Percentiles rank a stretch among this genome's conserved stretches.
Conservation (phyloP, 1,140 invertebrate species). For the Dolichoris vasculosae region DNA sequence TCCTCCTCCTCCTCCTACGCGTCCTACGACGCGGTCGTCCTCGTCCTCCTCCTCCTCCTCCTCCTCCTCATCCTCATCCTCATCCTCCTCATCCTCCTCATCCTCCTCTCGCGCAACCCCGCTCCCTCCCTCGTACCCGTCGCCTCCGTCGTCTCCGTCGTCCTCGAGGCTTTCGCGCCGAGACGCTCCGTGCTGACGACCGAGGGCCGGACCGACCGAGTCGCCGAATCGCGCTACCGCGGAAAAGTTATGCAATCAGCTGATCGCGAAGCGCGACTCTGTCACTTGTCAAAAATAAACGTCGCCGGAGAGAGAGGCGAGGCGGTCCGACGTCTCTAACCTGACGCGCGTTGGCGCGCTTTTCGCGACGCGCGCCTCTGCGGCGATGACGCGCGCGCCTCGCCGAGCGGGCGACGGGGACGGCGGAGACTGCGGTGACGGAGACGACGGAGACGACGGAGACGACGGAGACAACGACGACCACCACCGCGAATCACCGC, state of each 20-base stretch:
- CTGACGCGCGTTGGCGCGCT: slow-evolving; percentile 57
- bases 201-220: not conserved
- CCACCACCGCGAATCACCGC: not conserved
- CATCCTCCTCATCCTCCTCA: not conserved
- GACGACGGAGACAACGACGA: not conserved
- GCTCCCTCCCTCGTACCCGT: not conserved
- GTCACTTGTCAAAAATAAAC: slow-evolving; percentile 74
- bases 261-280: slow-evolving; percentile 66
- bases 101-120: not conserved
- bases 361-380: not conserved
- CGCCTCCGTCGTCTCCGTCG: not conserved
- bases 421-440: too few relatives aligned
- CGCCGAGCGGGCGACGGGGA: too few relatives aligned
- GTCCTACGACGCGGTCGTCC: not conserved
- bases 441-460: too few relatives aligned
- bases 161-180: not conserved
- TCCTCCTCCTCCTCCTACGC: not conserved
- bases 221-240: slow-evolving; percentile 53
- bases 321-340: slow-evolving; percentile 55
- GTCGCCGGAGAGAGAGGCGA: slow-evolving; percentile 56
- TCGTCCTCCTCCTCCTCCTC: not conserved
- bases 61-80: not conserved
- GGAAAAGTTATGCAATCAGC: slow-evolving; percentile 75
- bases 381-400: not conserved
- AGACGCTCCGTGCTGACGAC: not conserved